Evolutionary conservation across 1,140 invertebrate genomes (phyloP).

Genomic region (Popillia japonica): DNA sequence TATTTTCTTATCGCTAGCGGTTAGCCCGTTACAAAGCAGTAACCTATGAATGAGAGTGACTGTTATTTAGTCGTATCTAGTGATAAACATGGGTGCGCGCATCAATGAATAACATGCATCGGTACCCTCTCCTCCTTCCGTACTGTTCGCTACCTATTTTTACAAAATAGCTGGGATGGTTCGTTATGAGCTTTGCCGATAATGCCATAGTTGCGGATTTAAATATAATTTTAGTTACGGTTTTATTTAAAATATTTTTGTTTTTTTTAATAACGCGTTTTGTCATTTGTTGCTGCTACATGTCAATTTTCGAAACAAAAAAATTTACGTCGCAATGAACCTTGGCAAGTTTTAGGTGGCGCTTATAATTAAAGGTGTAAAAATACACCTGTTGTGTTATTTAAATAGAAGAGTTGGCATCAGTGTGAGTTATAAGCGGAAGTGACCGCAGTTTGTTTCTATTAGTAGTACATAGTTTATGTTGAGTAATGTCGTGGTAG

Average conservation of each 20-base stretch:
- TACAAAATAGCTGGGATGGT: neutral
- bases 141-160: neutral
- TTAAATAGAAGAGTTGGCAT: no score
- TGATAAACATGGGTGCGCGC: constrained; percentile 4
- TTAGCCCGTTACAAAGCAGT: neutral
- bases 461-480: no score
- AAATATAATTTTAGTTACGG: no score
- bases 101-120: constrained; percentile 16
- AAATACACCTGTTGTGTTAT: no score
- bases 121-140: neutral
- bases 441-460: no score
- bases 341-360: no score
- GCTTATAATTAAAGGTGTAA: no score
- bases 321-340: no score
- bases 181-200: neutral
- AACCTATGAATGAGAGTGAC: constrained; percentile 17
- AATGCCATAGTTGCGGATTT: neutral
- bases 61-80: constrained; percentile 10
- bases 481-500: neutral
- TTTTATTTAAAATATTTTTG: no score
- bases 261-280: no score
- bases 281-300: neutral
- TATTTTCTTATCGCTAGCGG: neutral
- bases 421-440: no score
- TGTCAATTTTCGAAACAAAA: neutral